Evolutionary conservation across 1,140 invertebrate species (phyloP).

Genomic region (Whitmania pigra): DNA sequence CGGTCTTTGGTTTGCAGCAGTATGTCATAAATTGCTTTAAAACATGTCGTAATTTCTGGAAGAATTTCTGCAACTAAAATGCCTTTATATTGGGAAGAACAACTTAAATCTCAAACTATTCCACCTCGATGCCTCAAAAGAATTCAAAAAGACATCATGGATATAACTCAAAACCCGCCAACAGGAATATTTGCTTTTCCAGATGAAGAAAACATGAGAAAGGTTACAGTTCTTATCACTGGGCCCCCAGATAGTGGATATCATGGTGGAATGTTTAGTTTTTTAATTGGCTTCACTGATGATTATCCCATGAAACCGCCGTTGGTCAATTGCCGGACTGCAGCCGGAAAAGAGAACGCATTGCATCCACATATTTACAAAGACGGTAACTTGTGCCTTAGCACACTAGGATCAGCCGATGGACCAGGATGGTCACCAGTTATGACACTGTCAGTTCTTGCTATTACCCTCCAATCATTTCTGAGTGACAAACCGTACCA

Average conservation of each 20-base stretch:
- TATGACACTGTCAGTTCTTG: constrained; percentile 47
- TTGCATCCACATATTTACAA: constrained; percentile 55
- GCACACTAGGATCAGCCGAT: constrained; percentile 53
- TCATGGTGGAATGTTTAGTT: constrained; percentile 54
- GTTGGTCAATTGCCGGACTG: constrained; percentile 52
- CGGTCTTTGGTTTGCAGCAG: constrained; percentile 49
- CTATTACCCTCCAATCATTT: constrained; percentile 51
- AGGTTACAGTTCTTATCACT: constrained; percentile 48
- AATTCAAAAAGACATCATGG: too few species aligned
- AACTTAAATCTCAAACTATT: too few species aligned
- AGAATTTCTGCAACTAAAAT: too few species aligned
- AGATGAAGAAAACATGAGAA: constrained; percentile 48
- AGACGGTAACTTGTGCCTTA: constrained; percentile 54
- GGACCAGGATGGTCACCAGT: constrained; percentile 53
- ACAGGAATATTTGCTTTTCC: constrained; percentile 48
- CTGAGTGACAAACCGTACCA: constrained; percentile 52
- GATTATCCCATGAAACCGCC: constrained; percentile 48
- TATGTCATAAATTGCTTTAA: not conserved
- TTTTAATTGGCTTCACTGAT: constrained; percentile 47
- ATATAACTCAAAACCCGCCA: constrained; percentile 30
- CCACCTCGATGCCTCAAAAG: too few species aligned
- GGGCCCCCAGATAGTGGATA: constrained; percentile 56
- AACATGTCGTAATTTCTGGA: too few species aligned
- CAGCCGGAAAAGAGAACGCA: constrained; percentile 48
- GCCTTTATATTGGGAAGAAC: too few species aligned